Evolutionary conservation across 2,888 invertebrate genomes (phyloP).

Genomic region (Latrodectus hesperus): DNA sequence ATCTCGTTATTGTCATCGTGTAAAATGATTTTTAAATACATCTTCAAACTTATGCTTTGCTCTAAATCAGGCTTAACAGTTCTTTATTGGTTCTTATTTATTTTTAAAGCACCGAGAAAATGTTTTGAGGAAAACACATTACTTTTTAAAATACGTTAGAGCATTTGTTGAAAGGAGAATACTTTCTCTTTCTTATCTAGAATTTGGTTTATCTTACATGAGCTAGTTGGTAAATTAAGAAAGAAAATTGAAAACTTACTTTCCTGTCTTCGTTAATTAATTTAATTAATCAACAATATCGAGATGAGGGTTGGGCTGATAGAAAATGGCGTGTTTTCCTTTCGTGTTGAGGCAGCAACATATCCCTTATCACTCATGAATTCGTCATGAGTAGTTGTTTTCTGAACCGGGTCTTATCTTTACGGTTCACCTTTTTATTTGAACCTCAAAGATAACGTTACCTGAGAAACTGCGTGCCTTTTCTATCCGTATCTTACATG

Average conservation of each 20-base stretch:
- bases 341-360: constrained; percentile 31
- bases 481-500: neutral
- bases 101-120: too few species aligned
- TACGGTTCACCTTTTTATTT: constrained; percentile 40
- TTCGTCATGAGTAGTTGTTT: constrained; percentile 54
- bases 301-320: neutral
- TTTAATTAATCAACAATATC: constrained; percentile 18
- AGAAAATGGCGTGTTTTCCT: constrained; percentile 43
- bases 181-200: neutral
- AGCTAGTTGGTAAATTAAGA: neutral
- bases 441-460: constrained; percentile 32
- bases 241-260: neutral
- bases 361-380: constrained; percentile 40
- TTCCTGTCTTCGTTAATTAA: constrained; percentile 4
- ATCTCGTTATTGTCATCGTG: too few species aligned
- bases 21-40: too few species aligned
- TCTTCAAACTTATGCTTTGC: too few species aligned
- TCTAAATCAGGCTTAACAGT: too few species aligned
- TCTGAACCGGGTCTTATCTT: constrained; percentile 42
- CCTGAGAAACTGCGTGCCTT: constrained; percentile 41
- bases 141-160: neutral
- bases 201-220: neutral
- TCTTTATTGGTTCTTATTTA: too few species aligned
- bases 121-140: too few species aligned
- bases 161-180: neutral